These are phyloP conservation scores for Fukomys damarensis DNA, from an alignment of 2,113 vertebrate genomes.

Conservation along the genomic window DNA sequence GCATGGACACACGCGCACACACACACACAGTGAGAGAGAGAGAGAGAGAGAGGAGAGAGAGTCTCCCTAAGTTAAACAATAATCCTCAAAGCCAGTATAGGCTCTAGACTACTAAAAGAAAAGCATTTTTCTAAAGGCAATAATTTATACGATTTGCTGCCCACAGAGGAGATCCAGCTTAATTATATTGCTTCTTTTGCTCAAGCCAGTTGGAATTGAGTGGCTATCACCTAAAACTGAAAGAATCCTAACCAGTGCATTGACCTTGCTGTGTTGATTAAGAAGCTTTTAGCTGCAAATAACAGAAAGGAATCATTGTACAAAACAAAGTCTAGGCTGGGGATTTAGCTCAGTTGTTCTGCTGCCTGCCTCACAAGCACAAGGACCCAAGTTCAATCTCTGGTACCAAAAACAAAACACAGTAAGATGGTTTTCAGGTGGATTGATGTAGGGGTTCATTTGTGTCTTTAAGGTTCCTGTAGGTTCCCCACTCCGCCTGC, in stretches of 20 bases:
- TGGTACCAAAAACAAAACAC: no score
- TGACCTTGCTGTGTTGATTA: neutral
- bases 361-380: no score
- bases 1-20: neutral
- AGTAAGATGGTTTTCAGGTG: neutral
- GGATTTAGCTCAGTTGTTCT: no score
- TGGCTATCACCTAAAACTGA: slow-evolving; percentile 1
- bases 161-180: neutral
- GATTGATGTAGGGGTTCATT: neutral
- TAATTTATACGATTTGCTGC: neutral
- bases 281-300: slow-evolving; percentile 4
- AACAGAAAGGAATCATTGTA: neutral
- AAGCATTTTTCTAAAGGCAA: slow-evolving; percentile 21
- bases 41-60: no score
- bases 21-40: no score
- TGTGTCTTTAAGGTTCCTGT: neutral
- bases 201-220: neutral
- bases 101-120: slow-evolving; percentile 6
- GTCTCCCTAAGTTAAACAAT: slow-evolving; percentile 13
- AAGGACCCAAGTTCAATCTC: no score
- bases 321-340: neutral
- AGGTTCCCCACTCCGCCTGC: neutral
- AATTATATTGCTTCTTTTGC: neutral
- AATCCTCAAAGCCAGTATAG: neutral
- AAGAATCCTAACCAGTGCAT: neutral